Base-by-base conservation (phyloP, 2,113 vertebrate genomes). In the Pogona vitticeps region DNA sequence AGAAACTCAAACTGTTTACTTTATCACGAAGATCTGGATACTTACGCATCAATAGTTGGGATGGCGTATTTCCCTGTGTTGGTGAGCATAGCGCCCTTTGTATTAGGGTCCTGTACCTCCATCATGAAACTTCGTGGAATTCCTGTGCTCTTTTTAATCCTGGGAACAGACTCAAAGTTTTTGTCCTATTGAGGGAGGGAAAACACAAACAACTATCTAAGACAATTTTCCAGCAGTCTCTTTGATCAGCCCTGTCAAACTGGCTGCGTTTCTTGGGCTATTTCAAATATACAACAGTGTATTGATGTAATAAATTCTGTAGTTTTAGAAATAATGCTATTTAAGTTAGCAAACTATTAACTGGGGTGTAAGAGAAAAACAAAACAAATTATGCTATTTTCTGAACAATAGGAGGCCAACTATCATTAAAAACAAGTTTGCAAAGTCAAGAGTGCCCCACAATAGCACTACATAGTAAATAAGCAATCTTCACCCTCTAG, bases 51-150 rank as follows among this genome's bases (percentile, higher is more conserved):
- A 63, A 99, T 99, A 23, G 98, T 98, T 1, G 98, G 98, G 89
- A 99, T 98, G 1, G 98, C 99, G 0, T 98, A 99, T 90, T 98
- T 98, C 28, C 99, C 99, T 33, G 97, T 98, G 96, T 98, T 99
- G 67, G 99, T 99, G 86, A 99, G 94, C 98, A 99, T 99, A 90
- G 98, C 99, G 77, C 98, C 99, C 94, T 98, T 99, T 13, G 98
- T 98, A 85, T 95, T 98, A 61, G 98, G 99, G 90, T 98, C 98
- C 23, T 99, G 97, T 91, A 99, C 99, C 91, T 99, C 98, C 91
- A 98, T 97, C 99, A 99, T 98, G 91, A 99, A 99, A 94, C 98
- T 99, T 6, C 98, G 97, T 68, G 99, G 99, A 92, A 99, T 99
- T 40, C 99, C 99, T 15, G 98, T 98, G 93, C 98, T 99, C 92